Evolutionary conservation across 92 coral and sea anemone species (phyloP).

Genomic region (Pocillopora meandrina): DNA sequence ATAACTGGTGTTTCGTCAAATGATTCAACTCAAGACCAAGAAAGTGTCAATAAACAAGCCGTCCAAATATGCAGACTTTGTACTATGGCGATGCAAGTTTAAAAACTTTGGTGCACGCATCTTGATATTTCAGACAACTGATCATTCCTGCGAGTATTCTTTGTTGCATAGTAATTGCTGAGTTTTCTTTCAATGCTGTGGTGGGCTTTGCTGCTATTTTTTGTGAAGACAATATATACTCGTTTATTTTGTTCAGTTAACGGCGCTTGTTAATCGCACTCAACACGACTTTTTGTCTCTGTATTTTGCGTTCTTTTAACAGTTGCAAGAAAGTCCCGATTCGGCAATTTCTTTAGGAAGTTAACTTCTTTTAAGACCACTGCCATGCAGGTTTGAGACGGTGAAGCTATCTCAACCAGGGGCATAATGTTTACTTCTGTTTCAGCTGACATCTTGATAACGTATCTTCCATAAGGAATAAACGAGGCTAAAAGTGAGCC

Average conservation of each 20-base stretch:
- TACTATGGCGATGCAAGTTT: not conserved
- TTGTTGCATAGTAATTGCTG: not conserved
- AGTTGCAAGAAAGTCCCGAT: not conserved
- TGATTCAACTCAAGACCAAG: not conserved
- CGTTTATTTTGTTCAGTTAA: not conserved
- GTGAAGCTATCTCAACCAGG: not conserved
- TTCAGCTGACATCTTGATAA: not conserved
- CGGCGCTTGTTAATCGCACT: conserved; percentile 2
- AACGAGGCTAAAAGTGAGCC: not conserved
- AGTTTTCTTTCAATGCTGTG: not conserved
- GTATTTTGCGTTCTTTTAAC: not conserved
- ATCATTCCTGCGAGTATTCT: not conserved
- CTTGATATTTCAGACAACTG: not conserved
- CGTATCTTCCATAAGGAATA: not conserved
- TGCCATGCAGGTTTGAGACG: not conserved
- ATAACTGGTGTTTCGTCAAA: not conserved
- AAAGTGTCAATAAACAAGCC: not conserved
- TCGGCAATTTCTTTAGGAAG: not conserved
- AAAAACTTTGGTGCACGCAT: not conserved
- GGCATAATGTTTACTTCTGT: not conserved
- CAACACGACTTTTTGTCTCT: not conserved
- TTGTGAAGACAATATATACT: not conserved
- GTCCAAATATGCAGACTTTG: not conserved
- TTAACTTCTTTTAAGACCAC: not conserved
- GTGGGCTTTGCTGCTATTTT: not conserved